These are phyloP conservation scores for Acrobasis suavella DNA, from an alignment of 2,888 invertebrate genomes.

Conservation along the genomic window DNA sequence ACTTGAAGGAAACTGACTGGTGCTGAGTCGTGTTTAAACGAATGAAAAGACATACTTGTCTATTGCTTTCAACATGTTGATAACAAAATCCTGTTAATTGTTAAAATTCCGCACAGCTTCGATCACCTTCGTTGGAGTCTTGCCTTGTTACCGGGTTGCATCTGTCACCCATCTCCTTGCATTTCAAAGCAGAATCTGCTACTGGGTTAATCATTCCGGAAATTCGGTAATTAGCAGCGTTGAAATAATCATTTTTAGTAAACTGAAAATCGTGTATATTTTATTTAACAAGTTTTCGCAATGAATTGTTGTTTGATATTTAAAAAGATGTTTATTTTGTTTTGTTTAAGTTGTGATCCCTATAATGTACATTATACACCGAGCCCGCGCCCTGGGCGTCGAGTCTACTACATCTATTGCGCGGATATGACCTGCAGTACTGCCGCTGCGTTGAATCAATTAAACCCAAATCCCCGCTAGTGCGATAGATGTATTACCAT, in stretches of 20 bases:
- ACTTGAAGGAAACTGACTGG: no score
- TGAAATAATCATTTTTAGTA: slow-evolving; percentile 10
- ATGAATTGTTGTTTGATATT: slow-evolving; percentile 14
- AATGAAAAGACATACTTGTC: no score
- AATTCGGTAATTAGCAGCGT: neutral
- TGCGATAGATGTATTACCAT: neutral
- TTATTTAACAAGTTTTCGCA: slow-evolving; percentile 9
- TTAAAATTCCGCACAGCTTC: no score
- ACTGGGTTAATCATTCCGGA: neutral
- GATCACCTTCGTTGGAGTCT: no score
- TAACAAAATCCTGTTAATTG: no score
- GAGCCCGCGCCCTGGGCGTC: neutral
- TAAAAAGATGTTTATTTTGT: slow-evolving; percentile 17
- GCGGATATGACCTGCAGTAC: neutral
- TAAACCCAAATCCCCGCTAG: neutral
- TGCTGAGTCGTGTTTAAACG: no score
- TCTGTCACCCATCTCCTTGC: no score
- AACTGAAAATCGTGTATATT: slow-evolving; percentile 8
- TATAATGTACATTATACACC: neutral
- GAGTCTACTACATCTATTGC: slow-evolving; percentile 1
- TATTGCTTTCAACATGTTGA: no score
- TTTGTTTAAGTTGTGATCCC: slow-evolving; percentile 12
- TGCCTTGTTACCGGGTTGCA: no score
- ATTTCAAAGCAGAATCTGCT: no score
- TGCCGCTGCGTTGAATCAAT: neutral